A percentile compares a stretch with the other conserved stretches of the same genome.
Evolutionary conservation across 1,140 invertebrate species (phyloP).

Genomic region (Lerema accius): DNA sequence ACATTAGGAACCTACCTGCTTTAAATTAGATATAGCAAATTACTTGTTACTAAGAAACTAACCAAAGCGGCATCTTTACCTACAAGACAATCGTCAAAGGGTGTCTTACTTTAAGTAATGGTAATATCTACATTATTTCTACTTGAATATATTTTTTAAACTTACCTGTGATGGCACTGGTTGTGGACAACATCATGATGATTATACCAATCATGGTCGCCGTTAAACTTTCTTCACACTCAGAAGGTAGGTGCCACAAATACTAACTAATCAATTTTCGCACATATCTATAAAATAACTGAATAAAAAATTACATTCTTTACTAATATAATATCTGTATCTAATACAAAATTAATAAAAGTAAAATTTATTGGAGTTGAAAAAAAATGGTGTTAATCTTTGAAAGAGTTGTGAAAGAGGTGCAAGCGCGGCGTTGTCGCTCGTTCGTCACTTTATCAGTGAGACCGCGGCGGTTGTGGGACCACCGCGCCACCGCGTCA

Average conservation of each 20-base stretch:
- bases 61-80: no score
- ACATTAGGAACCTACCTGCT: no score
- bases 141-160: not conserved
- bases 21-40: no score
- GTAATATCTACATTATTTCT: no score
- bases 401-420: constrained; percentile 24
- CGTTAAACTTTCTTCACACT: not conserved
- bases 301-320: no score
- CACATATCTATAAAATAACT: no score
- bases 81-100: no score
- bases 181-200: not conserved
- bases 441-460: constrained; percentile 59
- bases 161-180: constrained; percentile 12
- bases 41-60: no score
- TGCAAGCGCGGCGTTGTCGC: constrained; percentile 31
- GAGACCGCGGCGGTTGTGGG: constrained; percentile 50
- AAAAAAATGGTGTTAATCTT: constrained; percentile 8
- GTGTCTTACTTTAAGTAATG: no score
- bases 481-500: constrained; percentile 46
- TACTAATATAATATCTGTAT: no score
- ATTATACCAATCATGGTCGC: constrained; percentile 3
- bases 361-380: not conserved
- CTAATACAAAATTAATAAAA: no score
- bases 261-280: not conserved
- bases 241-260: not conserved